These are phyloP conservation scores for Heteractis magnifica DNA, from an alignment of 92 coral and sea anemone species.

Conservation along the genomic window DNA sequence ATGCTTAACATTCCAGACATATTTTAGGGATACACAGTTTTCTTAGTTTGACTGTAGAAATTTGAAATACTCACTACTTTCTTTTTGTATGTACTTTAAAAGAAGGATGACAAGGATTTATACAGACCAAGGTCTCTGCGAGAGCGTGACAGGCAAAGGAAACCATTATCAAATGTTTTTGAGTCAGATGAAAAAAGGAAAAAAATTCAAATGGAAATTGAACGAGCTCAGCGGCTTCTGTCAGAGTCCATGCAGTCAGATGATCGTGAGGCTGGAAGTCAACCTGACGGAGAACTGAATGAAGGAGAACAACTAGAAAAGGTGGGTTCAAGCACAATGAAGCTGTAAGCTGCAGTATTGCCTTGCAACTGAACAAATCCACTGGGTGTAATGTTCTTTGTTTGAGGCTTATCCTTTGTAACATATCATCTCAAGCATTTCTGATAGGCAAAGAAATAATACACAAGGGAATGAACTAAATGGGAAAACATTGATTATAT, in stretches of 20 bases:
- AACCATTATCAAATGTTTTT: slow-evolving; percentile 73
- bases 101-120: slow-evolving; percentile 61
- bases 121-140: slow-evolving; percentile 79
- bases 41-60: too few relatives aligned
- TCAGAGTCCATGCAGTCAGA: slow-evolving; percentile 13
- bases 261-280: slow-evolving; percentile 47
- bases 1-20: too few relatives aligned
- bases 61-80: background rate
- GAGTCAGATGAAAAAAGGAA: slow-evolving; percentile 72
- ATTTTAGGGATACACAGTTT: too few relatives aligned
- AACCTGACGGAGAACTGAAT: slow-evolving; percentile 64
- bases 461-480: too few relatives aligned
- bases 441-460: too few relatives aligned
- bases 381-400: background rate
- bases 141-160: slow-evolving; percentile 70
- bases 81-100: background rate
- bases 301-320: slow-evolving; percentile 83
- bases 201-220: slow-evolving; percentile 80
- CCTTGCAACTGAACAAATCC: background rate
- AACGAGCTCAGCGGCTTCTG: slow-evolving; percentile 65
- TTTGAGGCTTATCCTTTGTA: too few relatives aligned
- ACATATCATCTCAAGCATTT: too few relatives aligned
- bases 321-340: slow-evolving; percentile 34
- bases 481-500: too few relatives aligned
- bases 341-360: background rate